Conservation (phyloP, 2,888 invertebrate genomes). For the Harpagoxenus sublaevis region DNA sequence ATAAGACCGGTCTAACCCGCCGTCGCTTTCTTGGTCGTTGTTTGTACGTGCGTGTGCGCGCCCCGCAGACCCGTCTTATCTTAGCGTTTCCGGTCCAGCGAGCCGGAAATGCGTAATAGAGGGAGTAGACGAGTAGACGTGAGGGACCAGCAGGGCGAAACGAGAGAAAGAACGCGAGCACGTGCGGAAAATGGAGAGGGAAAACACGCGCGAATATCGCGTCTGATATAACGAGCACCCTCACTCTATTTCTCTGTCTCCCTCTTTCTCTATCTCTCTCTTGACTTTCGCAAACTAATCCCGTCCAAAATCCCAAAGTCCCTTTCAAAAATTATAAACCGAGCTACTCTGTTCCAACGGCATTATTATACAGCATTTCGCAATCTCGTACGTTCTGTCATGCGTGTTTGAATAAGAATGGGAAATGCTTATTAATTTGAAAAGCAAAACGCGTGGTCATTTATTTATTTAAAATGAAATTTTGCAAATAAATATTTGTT, state of each 20-base stretch:
- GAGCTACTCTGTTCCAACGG: not conserved
- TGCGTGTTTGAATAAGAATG: not conserved
- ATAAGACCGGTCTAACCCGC: conserved; percentile 77
- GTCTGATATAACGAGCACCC: conserved; percentile 40
- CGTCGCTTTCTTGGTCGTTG: conserved; percentile 69
- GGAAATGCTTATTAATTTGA: conserved; percentile 17
- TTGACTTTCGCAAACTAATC: conserved; percentile 37
- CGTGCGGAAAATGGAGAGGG: conserved; percentile 59
- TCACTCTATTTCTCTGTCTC: not conserved
- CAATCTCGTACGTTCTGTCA: conserved; percentile 5
- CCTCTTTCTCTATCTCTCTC: not conserved
- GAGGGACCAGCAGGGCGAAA: conserved; percentile 64
- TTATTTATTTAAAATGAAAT: conserved; percentile 22
- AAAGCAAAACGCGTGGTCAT: not conserved
- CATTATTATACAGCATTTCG: conserved; percentile 13
- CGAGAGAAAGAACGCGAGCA: conserved; percentile 72
- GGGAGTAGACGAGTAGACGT: conserved; percentile 78
- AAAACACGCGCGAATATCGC: conserved; percentile 61
- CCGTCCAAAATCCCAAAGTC: conserved; percentile 33
- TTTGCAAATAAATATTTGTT: not conserved
- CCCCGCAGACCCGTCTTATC: conserved; percentile 82
- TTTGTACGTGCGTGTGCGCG: conserved; percentile 64
- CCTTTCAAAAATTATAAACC: conserved; percentile 38
- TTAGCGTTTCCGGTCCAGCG: conserved; percentile 86
- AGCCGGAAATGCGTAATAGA: conserved; percentile 86